Percentiles rank a stretch among this genome's conserved stretches.
Conservation (phyloP, 2,888 invertebrate species). For the Lamproptera curius region DNA sequence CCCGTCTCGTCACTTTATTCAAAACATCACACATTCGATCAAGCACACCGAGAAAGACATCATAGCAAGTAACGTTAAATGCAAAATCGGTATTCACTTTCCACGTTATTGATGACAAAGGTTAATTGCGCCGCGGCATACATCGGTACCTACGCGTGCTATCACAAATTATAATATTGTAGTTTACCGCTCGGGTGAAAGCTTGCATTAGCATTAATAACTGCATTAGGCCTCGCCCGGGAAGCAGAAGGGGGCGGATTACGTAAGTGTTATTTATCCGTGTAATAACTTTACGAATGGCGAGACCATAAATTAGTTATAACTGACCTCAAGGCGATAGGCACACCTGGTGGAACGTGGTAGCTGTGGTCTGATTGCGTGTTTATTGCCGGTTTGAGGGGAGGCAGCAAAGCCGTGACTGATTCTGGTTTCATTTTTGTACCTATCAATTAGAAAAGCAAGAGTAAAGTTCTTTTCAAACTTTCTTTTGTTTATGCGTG, state of each 20-base stretch:
- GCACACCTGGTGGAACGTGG: background rate
- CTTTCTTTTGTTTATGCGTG: no score
- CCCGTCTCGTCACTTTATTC: no score
- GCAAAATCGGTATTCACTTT: conserved; percentile 9
- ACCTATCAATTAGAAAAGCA: no score
- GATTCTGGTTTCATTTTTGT: no score
- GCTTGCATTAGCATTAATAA: conserved; percentile 16
- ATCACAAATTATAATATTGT: conserved; percentile 14
- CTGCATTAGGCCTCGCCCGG: conserved; percentile 9
- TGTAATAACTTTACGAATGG: background rate
- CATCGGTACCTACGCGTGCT: conserved; percentile 5
- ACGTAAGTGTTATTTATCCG: background rate
- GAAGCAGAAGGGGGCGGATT: background rate
- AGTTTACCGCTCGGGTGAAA: conserved; percentile 6
- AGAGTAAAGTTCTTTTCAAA: no score
- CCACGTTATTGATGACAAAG: conserved; percentile 17
- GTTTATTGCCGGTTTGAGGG: no score
- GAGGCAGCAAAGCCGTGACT: no score
- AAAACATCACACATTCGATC: no score
- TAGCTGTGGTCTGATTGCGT: no score
- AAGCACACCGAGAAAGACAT: no score
- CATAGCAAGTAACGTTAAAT: no score
- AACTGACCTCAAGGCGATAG: background rate
- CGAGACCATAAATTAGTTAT: background rate
- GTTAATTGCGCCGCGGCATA: conserved; percentile 10